Percentiles rank a stretch among this genome's conserved stretches.
Conservation (phyloP, 1,140 invertebrate species). For the Coptotermes formosanus region DNA sequence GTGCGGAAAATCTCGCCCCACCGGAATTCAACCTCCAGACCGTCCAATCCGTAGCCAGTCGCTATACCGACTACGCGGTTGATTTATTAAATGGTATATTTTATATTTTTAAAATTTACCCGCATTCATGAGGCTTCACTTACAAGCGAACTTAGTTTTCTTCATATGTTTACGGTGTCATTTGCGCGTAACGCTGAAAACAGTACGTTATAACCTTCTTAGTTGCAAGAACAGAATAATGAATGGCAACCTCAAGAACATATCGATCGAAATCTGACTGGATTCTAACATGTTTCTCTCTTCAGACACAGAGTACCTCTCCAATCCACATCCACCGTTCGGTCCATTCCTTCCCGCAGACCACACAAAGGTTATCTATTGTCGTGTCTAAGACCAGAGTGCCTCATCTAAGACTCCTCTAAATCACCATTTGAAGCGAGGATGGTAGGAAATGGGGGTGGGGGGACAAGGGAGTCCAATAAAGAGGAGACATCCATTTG, state of each 20-base stretch:
- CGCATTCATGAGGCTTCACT: no score
- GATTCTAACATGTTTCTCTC: background rate
- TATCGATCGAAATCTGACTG: background rate
- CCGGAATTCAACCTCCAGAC: no score
- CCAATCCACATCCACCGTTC: background rate
- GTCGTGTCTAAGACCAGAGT: slow-evolving; percentile 3
- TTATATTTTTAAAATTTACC: no score
- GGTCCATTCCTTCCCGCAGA: background rate
- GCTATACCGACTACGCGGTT: no score
- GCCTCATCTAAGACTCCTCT: slow-evolving; percentile 9
- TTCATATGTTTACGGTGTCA: no score
- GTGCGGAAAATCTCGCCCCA: no score
- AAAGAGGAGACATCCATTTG: slow-evolving; percentile 15
- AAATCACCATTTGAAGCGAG: background rate
- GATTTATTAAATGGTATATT: no score
- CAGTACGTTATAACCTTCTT: no score
- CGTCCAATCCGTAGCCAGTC: no score
- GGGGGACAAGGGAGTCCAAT: background rate
- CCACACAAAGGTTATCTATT: slow-evolving; percentile 16
- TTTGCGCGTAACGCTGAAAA: no score
- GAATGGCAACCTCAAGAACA: background rate
- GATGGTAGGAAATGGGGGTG: background rate
- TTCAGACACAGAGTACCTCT: background rate
- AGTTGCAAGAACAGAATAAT: no score
- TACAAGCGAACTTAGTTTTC: no score